Base-by-base conservation (phyloP, 2,797 vertebrate species). In the Petrocephalus schoutedeni region DNA sequence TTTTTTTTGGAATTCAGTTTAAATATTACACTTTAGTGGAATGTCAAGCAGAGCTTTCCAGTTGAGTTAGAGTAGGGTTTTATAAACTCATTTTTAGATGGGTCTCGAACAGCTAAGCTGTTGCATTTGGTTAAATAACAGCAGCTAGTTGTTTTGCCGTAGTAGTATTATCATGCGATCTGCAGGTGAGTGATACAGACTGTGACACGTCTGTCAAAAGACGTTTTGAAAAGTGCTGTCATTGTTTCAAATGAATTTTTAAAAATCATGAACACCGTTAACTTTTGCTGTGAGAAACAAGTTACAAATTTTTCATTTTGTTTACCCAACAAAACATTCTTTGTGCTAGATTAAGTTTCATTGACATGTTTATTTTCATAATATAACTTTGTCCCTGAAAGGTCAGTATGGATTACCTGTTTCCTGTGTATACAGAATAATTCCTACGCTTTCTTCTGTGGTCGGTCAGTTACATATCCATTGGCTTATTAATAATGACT, bases 331-430 rank as follows among this genome's bases (percentile, higher is more conserved):
- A 80, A 9, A 49, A 49, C 19, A 49, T 49, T 80, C 41, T 80
- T 80, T 80, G 74, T 80, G 41, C 74, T 80, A 49, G 41, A 80
- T 49, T 45, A 21, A 49, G 41, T 45, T 80, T 80, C 74, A 80
- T 49, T 49, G 41, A 80, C 36, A 77, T 77, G 74, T 80, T 80
- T 80, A 80, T 80, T 80, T 80, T 80, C 74, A 49, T 49, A 80
- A 80, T 80, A 49, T 74, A 74, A 74, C 67, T n/a, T n/a, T 80
- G 41, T 49, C 74, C 8, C 36, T 3, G 41, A 49, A 80, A 80
- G 74, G 41, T 49, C 74, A 49, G 74, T 80, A 74, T 16, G 32
- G 32, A 74, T 16, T 36, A 74, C 67, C 67, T 74, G 32, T 74
- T 74, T 74, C 32, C 32, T 49, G 74, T 45, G 45, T 45, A 49